Evolutionary conservation across 2,113 vertebrate genomes (phyloP).

Genomic region (Mastomys coucha): DNA sequence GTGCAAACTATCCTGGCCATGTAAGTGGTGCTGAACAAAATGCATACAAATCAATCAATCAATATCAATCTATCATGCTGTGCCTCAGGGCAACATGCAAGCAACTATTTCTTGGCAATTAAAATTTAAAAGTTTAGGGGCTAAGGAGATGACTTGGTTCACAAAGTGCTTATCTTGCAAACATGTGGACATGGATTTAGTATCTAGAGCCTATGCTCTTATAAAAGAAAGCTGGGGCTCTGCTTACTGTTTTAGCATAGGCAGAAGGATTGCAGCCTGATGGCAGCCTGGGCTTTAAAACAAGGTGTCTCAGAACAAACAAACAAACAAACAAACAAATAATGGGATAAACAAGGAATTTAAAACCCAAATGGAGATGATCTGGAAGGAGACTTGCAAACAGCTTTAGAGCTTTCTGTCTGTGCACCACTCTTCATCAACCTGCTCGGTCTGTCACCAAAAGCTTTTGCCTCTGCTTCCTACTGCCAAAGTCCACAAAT

Average conservation of each 20-base stretch:
- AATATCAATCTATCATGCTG: background rate
- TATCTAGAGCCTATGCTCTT: background rate
- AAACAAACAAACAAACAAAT: too few species aligned
- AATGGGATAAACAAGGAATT: background rate
- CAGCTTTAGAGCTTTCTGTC: background rate
- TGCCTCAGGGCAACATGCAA: background rate
- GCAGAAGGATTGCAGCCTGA: background rate
- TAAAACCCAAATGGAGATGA: background rate
- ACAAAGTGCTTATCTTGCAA: background rate
- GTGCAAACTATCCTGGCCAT: background rate
- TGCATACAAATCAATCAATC: too few species aligned
- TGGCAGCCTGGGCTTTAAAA: background rate
- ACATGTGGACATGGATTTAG: too few species aligned
- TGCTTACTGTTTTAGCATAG: background rate
- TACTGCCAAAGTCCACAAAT: slow-evolving; percentile 22
- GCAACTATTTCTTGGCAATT: background rate
- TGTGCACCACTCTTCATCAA: background rate
- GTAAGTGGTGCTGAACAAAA: background rate
- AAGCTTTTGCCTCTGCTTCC: slow-evolving; percentile 19
- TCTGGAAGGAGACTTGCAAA: background rate
- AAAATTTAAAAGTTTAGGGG: background rate
- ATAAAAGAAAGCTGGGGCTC: background rate
- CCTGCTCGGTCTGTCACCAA: slow-evolving; percentile 3
- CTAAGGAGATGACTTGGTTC: background rate
- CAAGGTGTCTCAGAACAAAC: background rate